A percentile compares a stretch with the other conserved stretches of the same genome.
Conservation (phyloP, 1,140 invertebrate genomes). For the Bombus terrestris region DNA sequence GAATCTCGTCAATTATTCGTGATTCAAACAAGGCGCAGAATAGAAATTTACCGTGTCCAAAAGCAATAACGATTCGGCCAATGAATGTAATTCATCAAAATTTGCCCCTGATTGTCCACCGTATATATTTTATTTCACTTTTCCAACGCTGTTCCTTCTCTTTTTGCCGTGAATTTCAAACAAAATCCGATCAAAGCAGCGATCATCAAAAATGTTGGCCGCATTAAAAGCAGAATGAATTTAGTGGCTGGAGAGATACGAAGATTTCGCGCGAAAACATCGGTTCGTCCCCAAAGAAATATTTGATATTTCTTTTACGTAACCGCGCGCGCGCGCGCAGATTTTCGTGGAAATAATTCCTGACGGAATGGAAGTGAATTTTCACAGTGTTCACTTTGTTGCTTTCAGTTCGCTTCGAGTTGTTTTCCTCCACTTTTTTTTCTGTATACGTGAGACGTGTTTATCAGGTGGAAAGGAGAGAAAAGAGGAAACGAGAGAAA, state of each 20-base stretch:
- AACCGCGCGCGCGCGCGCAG: too few relatives aligned
- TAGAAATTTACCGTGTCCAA: not conserved
- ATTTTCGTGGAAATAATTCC: constrained; percentile 3
- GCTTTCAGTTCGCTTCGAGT: too few relatives aligned
- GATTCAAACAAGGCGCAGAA: not conserved
- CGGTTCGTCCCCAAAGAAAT: not conserved
- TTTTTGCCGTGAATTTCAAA: not conserved
- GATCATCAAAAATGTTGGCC: not conserved
- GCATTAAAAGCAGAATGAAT: not conserved
- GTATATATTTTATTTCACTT: not conserved
- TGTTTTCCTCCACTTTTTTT: not conserved
- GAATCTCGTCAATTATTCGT: not conserved
- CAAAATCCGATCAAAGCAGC: too few relatives aligned
- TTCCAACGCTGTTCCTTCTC: too few relatives aligned
- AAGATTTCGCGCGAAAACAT: not conserved
- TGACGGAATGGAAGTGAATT: not conserved
- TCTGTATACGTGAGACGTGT: not conserved
- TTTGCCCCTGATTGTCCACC: not conserved
- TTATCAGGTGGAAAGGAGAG: not conserved
- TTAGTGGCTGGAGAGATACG: not conserved
- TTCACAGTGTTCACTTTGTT: not conserved
- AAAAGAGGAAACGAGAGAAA: not conserved
- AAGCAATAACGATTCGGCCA: not conserved
- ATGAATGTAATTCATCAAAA: not conserved
- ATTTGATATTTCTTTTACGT: constrained; percentile 6